Base-by-base conservation (phyloP, 2,113 vertebrate genomes). In the Pipra filicauda region DNA sequence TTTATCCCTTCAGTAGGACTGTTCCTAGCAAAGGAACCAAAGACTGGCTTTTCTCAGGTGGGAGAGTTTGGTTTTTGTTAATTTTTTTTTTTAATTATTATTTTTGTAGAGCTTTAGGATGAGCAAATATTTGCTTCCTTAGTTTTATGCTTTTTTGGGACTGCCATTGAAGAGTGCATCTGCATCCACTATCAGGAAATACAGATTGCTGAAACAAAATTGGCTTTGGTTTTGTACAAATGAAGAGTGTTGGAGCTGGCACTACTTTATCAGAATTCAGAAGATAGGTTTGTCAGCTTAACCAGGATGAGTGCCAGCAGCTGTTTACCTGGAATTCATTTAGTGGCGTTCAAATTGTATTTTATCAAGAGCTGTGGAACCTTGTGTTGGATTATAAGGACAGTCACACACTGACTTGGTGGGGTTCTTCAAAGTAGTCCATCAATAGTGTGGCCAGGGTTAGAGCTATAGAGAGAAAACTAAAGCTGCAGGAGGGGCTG, bases 221-320 rank as follows among this genome's bases (percentile, higher is more conserved):
- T 59, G 31, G 35, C 55, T 89, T 93, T 87, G 48, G 26, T 79
- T 86, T 70, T 88, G 44, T 79, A 44, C 31, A 87, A 78, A 82
- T 48, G 15, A 89, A 48, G 48, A 71, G 13, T 4, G 7, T 49
- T 78, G 41, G 35, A 91, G 8, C 43, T 89, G 35, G 43, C 27
- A 28, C 12, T 55, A 15, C 19, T 69, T 71, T 69, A 75, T 89
- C 44, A 76, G 43, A 78, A 75, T 65, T 76, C 49, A 82, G 86
- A 61, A 82, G 93, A 87, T 15, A 79, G 57, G 41, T 81, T 91
- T 93, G 73, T 62, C 77, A 89, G 73, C 54, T 96, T 91, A 89
- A 81, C 28, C n/a, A 41, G 81, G 59, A 71, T 86, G 51, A 62
- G n/a, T 66, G 28, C n/a, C 41, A 78, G 54, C 44, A 92, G 41